These are phyloP conservation scores for Megamerina dolium DNA, from an alignment of 2,888 invertebrate genomes.

Conservation along the genomic window DNA sequence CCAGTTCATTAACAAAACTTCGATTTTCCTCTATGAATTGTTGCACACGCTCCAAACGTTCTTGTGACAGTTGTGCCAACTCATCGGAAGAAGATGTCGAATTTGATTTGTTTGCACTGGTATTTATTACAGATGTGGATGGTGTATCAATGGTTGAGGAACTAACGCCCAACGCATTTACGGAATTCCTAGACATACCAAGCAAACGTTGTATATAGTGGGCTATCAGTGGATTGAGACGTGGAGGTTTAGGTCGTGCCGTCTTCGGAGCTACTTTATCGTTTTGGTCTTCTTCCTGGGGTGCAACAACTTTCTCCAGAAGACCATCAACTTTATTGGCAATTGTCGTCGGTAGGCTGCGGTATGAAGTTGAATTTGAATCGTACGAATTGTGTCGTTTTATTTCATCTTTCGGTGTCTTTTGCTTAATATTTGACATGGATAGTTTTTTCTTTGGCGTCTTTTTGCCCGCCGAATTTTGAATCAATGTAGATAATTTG, in stretches of 20 bases:
- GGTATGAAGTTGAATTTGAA: conserved; percentile 39
- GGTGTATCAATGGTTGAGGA: conserved; percentile 52
- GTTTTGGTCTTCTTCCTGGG: too few species aligned
- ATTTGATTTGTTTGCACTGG: conserved; percentile 39
- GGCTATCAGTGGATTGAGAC: conserved; percentile 44
- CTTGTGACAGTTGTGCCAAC: conserved; percentile 18
- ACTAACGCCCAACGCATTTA: conserved; percentile 51
- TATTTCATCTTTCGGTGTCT: neutral
- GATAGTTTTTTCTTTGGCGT: conserved; percentile 12
- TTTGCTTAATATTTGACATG: neutral
- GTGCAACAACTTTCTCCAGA: conserved; percentile 1
- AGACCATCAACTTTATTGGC: conserved; percentile 14
- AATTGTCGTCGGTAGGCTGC: conserved; percentile 32
- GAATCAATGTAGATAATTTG: conserved; percentile 22
- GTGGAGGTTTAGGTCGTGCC: neutral
- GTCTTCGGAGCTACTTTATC: too few species aligned
- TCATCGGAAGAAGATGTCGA: conserved; percentile 12
- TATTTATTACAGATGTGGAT: conserved; percentile 49
- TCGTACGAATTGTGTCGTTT: conserved; percentile 30
- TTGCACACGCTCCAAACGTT: conserved; percentile 35
- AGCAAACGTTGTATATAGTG: conserved; percentile 52
- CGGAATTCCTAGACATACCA: conserved; percentile 51
- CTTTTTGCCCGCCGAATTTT: conserved; percentile 12
- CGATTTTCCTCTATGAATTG: conserved; percentile 44
- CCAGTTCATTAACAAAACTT: conserved; percentile 40